These are phyloP conservation scores for Hepsetus odoe DNA, from an alignment of 2,113 vertebrate species.

Conservation along the genomic window DNA sequence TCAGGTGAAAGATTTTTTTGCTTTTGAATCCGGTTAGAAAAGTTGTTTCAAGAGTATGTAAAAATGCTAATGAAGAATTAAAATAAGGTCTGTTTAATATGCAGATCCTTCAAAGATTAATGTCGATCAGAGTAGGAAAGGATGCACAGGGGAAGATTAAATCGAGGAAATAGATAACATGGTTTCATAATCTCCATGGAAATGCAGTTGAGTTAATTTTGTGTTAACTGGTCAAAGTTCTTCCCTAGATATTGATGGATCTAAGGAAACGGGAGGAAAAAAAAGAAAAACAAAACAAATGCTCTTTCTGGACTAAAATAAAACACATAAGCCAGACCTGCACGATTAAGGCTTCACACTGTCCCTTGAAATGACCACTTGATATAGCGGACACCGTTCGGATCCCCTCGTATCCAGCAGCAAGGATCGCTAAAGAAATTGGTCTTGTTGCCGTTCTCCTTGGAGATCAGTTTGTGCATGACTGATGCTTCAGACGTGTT, in stretches of 20 bases:
- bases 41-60: neutral
- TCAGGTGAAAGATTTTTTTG: neutral
- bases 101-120: conserved; percentile 22
- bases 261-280: conserved; percentile 11
- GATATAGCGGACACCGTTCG: neutral
- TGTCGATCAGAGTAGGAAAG: neutral
- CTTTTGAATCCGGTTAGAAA: conserved; percentile 20
- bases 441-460: neutral
- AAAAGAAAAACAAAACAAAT: conserved; percentile 2
- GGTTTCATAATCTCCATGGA: neutral
- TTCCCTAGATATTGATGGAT: neutral
- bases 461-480: neutral
- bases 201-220: conserved; percentile 5
- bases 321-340: conserved; percentile 23
- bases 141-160: neutral
- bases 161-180: neutral
- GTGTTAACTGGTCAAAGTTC: neutral
- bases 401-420: conserved; percentile 17
- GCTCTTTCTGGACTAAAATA: conserved; percentile 7
- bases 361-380: conserved; percentile 7
- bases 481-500: neutral
- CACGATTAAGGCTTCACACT: conserved; percentile 50
- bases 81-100: conserved; percentile 36
- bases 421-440: neutral
- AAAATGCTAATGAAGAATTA: conserved; percentile 15